These are phyloP conservation scores for Triplophysa dalaica DNA, from an alignment of 2,113 vertebrate genomes.

Conservation along the genomic window DNA sequence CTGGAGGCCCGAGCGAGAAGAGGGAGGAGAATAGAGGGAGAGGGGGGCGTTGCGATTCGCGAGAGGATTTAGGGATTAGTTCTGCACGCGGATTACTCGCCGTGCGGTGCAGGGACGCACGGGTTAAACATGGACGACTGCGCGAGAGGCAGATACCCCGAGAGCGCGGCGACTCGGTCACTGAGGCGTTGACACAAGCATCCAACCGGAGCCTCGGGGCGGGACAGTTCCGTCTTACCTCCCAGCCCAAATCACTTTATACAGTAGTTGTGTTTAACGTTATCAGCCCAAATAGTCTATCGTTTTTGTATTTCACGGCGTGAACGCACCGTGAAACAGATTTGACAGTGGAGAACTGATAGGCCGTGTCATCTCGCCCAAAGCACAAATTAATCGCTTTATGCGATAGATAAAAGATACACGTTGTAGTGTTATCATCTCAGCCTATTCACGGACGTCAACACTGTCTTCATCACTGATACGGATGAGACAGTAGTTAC, in stretches of 20 bases:
- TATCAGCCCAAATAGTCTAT: neutral
- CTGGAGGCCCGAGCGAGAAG: constrained; percentile 52
- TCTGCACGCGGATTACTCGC: constrained; percentile 72
- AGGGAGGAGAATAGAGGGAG: constrained; percentile 39
- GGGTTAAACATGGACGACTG: constrained; percentile 73
- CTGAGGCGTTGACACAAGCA: constrained; percentile 23
- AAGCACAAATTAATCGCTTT: constrained; percentile 30
- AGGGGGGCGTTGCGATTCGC: constrained; percentile 62
- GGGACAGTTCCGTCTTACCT: constrained; percentile 11
- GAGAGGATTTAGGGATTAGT: constrained; percentile 78
- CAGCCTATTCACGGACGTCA: constrained; percentile 17
- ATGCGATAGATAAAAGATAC: constrained; percentile 37
- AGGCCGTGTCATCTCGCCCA: constrained; percentile 22
- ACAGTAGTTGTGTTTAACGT: constrained; percentile 2
- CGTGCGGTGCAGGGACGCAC: constrained; percentile 61
- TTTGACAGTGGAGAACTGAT: constrained; percentile 39
- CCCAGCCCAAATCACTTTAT: constrained; percentile 7
- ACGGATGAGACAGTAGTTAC: constrained; percentile 28
- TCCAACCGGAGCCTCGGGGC: constrained; percentile 24
- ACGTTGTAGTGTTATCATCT: constrained; percentile 33
- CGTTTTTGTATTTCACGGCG: constrained; percentile 6
- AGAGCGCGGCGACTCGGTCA: constrained; percentile 56
- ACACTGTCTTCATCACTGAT: constrained; percentile 24
- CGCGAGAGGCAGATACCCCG: constrained; percentile 47
- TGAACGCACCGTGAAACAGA: constrained; percentile 23